These are phyloP conservation scores for Argyresthia albistria DNA, from an alignment of 2,888 invertebrate species.

Conservation along the genomic window DNA sequence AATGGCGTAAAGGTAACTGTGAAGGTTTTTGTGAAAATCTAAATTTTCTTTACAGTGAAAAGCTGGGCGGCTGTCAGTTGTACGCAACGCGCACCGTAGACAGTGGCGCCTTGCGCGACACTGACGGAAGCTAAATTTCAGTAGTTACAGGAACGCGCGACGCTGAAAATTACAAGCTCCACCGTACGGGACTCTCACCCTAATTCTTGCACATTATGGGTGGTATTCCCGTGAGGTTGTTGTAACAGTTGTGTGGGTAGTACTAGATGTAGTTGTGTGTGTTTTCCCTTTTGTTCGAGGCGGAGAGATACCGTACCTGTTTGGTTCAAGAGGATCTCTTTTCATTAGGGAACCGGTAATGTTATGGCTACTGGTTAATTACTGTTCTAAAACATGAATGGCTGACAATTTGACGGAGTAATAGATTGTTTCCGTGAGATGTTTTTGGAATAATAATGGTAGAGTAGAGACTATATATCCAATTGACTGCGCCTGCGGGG, in stretches of 20 bases:
- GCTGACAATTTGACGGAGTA: neutral
- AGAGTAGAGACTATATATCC: too few relatives aligned
- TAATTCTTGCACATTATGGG: neutral
- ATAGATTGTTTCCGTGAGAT: too few relatives aligned
- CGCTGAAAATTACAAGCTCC: neutral
- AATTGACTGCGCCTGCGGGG: too few relatives aligned
- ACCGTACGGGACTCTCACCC: neutral
- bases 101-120: constrained; percentile 66
- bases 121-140: constrained; percentile 42
- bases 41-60: constrained; percentile 19
- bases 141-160: constrained; percentile 33
- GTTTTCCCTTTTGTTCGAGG: constrained; percentile 45
- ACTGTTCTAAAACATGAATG: neutral
- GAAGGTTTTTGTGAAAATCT: neutral
- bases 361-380: neutral
- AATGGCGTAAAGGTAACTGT: too few relatives aligned
- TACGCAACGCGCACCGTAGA: constrained; percentile 56
- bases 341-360: constrained; percentile 31
- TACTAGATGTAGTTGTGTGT: constrained; percentile 14
- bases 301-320: constrained; percentile 25
- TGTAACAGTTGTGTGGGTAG: too few relatives aligned
- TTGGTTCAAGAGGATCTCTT: constrained; percentile 45
- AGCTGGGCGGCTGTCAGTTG: constrained; percentile 29
- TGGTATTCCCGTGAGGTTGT: too few relatives aligned
- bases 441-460: too few relatives aligned